These are phyloP conservation scores for Myotis davidii DNA, from an alignment of 2,113 vertebrate species.

Conservation along the genomic window DNA sequence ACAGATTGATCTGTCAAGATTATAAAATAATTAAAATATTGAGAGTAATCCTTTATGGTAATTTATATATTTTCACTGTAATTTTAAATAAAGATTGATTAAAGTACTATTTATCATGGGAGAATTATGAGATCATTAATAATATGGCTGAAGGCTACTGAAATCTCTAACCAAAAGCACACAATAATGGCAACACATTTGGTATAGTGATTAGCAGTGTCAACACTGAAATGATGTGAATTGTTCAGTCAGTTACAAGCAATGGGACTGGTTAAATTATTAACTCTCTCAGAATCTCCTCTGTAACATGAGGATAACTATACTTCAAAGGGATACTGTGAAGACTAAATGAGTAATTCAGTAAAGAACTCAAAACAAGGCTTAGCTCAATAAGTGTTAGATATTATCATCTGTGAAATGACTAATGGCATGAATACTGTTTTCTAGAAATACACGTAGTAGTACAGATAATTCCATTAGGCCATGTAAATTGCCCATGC, in stretches of 20 bases:
- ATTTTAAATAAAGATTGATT: slow-evolving; percentile 21
- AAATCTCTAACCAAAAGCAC: not conserved
- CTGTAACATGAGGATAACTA: not conserved
- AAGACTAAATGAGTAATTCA: not conserved
- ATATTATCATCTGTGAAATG: not conserved
- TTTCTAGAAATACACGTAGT: not conserved
- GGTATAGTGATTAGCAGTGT: not conserved
- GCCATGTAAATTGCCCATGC: not conserved
- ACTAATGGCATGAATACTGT: not conserved
- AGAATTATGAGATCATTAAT: not conserved
- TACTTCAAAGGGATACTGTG: not conserved
- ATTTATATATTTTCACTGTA: slow-evolving; percentile 36
- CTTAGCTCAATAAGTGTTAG: not conserved
- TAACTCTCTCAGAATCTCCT: not conserved
- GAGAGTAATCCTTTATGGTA: not conserved
- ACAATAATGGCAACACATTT: not conserved
- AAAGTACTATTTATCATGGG: not conserved
- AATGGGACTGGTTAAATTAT: not conserved
- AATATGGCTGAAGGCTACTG: not conserved
- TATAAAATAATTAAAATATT: slow-evolving; percentile 4
- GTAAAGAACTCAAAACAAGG: not conserved
- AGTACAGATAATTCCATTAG: not conserved
- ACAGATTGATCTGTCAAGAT: not conserved
- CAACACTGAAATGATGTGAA: not conserved
- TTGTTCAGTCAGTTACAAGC: not conserved